Evolutionary conservation across 2,888 invertebrate genomes (phyloP), one percentile per base, ranked within the genome.

Genomic region (Ectemnius lituratus): DNA sequence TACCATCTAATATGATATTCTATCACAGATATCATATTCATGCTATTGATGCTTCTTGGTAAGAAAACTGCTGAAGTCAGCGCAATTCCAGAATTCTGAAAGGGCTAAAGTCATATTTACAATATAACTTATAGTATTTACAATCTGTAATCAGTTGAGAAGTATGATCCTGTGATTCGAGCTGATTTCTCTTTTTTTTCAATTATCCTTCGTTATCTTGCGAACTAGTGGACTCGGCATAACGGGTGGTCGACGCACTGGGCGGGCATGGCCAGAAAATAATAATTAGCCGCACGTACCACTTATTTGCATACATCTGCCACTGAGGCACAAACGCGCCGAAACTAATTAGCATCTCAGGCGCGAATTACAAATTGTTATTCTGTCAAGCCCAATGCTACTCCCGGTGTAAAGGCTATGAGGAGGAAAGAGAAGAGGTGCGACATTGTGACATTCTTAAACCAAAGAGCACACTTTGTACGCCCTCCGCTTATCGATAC

Each of bases 401-500:
- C 52, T 18, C 64, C n/a, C n/a, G 16, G 47, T 57, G 47, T 37
- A 70, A 65, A 62, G 56, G 60, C 65, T 16, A 46, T 20, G 67
- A 70, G 63, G 66, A 61, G 72, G 76, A 74, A 62, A 73, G 73
- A 79, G 52, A 4, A 72, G 72, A 79, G 37, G 37, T 37, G 37
- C 8, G 37, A 37, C 37, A 82, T 62, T 82, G 78, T 79, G 77
- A 69, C 75, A 80, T 77, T 78, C 71, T 78, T 57, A 71, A 72
- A 69, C 70, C 77, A 74, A 64, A 67, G 77, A 82, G 79, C 62
- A 56, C 67, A 57, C 20, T 37, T 37, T 57, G 72, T 65, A 68
- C 72, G 80, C 72, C 73, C 70, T 69, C 56, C 49, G 73, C 4
- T 67, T 79, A 70, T 80, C 76, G 73, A 83, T 79, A 77, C 73